These are phyloP conservation scores for Hippocampus comes DNA, from an alignment of 2,113 vertebrate species.

Conservation along the genomic window DNA sequence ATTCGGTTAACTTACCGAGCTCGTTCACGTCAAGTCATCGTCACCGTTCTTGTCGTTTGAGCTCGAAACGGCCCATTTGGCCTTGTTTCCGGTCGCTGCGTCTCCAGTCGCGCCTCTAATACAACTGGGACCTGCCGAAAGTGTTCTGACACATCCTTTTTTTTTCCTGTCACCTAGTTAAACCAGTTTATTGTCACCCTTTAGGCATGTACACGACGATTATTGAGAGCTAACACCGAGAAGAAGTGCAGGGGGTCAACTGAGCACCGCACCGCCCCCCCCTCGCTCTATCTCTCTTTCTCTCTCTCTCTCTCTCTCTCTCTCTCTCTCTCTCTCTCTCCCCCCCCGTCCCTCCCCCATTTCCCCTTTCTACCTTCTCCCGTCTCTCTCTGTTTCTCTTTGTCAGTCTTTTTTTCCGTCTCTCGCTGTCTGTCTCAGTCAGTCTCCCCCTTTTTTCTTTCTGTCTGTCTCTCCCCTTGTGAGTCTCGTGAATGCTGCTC, in stretches of 20 bases:
- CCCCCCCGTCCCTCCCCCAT: too few relatives aligned
- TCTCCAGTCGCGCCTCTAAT: slow-evolving; percentile 7
- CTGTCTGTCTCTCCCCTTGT: not conserved
- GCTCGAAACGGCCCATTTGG: slow-evolving; percentile 15
- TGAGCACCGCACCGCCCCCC: slow-evolving; percentile 39
- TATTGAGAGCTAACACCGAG: slow-evolving; percentile 6
- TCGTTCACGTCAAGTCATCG: not conserved
- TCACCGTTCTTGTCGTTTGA: not conserved
- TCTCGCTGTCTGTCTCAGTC: not conserved
- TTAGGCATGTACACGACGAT: slow-evolving; percentile 48
- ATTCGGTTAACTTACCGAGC: slow-evolving; percentile 25
- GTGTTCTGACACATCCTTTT: slow-evolving; percentile 7
- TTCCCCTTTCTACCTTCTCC: too few relatives aligned
- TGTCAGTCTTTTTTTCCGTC: not conserved
- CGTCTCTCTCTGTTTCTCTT: not conserved
- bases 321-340: not conserved
- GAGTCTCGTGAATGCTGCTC: not conserved
- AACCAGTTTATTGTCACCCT: slow-evolving; percentile 68
- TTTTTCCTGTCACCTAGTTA: slow-evolving; percentile 22
- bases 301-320: not conserved
- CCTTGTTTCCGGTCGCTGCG: slow-evolving; percentile 5
- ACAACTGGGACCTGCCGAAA: slow-evolving; percentile 22
- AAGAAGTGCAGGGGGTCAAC: not conserved
- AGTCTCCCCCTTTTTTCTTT: too few relatives aligned
- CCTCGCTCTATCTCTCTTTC: not conserved